Evolutionary conservation across 2,797 vertebrate genomes (phyloP).

Genomic region (Pangasius mekongensis): DNA sequence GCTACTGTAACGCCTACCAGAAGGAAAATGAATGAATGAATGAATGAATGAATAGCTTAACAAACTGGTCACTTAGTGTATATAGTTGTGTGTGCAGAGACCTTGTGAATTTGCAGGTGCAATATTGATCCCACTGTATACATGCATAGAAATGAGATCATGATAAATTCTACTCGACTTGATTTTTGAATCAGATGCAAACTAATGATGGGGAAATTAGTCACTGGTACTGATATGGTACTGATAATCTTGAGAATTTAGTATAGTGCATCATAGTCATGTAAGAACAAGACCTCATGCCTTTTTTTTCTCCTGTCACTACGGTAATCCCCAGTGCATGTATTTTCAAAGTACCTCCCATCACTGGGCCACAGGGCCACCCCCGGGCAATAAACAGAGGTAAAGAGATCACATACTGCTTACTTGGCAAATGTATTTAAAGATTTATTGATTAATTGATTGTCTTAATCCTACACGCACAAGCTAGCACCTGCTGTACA

Average conservation of each 20-base stretch:
- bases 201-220: background rate
- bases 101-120: background rate
- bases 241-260: background rate
- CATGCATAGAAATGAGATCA: background rate
- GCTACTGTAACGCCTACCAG: background rate
- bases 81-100: background rate
- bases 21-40: background rate
- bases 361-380: conserved; percentile 38
- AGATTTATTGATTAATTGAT: conserved; percentile 56
- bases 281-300: background rate
- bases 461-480: conserved; percentile 41
- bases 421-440: conserved; percentile 46
- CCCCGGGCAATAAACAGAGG: conserved; percentile 17
- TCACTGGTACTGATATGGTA: background rate
- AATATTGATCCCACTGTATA: background rate
- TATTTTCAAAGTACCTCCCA: conserved; percentile 32
- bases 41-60: background rate
- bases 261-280: background rate
- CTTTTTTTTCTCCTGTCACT: background rate
- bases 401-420: conserved; percentile 43
- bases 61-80: background rate
- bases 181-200: background rate
- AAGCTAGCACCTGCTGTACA: conserved; percentile 44
- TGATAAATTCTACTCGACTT: background rate
- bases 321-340: background rate